Evolutionary conservation across 1,140 invertebrate species (phyloP).

Genomic region (Pachypeltis micranthus): DNA sequence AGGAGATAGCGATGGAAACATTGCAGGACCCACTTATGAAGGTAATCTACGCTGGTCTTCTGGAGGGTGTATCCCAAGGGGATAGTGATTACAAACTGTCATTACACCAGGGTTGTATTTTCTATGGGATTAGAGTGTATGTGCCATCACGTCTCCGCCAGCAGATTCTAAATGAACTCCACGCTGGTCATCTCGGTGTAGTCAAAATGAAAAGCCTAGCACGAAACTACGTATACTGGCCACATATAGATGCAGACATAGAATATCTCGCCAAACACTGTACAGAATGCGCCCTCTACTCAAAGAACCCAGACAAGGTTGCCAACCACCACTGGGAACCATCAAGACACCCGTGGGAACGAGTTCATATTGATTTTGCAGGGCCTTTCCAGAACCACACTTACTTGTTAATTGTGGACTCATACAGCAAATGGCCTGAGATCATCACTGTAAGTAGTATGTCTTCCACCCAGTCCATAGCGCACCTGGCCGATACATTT

Average conservation of each 20-base stretch:
- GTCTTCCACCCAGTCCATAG: neutral
- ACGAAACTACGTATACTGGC: conserved; percentile 41
- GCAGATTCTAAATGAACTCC: conserved; percentile 31
- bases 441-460: conserved; percentile 2
- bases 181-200: conserved; percentile 40
- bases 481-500: neutral
- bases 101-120: neutral
- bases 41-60: neutral
- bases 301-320: conserved; percentile 13
- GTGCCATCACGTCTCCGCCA: conserved; percentile 24
- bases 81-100: neutral
- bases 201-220: conserved; percentile 41
- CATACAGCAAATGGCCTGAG: conserved; percentile 33
- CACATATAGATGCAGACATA: conserved; percentile 37
- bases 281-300: conserved; percentile 31
- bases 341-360: conserved; percentile 18
- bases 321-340: conserved; percentile 11
- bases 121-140: conserved; percentile 18
- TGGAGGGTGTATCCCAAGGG: neutral
- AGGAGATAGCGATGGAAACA: neutral
- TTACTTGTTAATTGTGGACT: conserved; percentile 29
- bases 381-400: conserved; percentile 1
- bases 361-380: conserved; percentile 25
- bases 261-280: conserved; percentile 37
- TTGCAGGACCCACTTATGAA: neutral